Percentiles rank a stretch among this genome's conserved stretches.
phyloP scores from a whole-genome alignment of 2,797 vertebrate genomes.

The Lagocephalus sceleratus region DNA sequence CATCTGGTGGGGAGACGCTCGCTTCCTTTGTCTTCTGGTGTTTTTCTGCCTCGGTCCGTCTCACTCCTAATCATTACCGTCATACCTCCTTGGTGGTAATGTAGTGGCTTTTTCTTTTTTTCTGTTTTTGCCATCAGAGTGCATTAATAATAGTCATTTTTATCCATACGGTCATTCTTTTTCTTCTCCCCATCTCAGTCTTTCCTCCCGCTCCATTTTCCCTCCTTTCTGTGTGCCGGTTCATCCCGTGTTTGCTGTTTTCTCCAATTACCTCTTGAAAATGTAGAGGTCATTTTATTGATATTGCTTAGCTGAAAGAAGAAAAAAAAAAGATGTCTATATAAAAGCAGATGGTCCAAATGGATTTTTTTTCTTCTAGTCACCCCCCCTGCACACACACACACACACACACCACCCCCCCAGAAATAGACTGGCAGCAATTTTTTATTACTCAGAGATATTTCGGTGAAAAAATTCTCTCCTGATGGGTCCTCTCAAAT shows the following conservation, averaged over 20 bases:
- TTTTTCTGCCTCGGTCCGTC: constrained; percentile 9
- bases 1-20: constrained; percentile 10
- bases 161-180: constrained; percentile 21
- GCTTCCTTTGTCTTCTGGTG: constrained; percentile 17
- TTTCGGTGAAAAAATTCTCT: constrained; percentile 50
- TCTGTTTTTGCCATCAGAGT: constrained; percentile 24
- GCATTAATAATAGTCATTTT: constrained; percentile 30
- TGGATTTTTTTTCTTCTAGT: constrained; percentile 22
- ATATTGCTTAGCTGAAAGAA: constrained; percentile 50
- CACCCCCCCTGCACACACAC: too few species aligned
- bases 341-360: constrained; percentile 52
- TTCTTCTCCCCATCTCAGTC: constrained; percentile 21
- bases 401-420: neutral
- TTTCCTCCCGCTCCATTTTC: constrained; percentile 23
- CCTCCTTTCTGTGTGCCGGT: constrained; percentile 34
- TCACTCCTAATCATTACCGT: constrained; percentile 28
- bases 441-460: constrained; percentile 49
- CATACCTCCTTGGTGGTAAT: constrained; percentile 22
- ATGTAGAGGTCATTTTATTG: constrained; percentile 56
- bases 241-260: constrained; percentile 41
- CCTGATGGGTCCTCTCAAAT: constrained; percentile 56
- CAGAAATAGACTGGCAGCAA: constrained; percentile 28
- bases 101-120: constrained; percentile 11
- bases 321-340: constrained; percentile 22
- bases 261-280: constrained; percentile 59